These are phyloP conservation scores for Barbus barbus DNA, from an alignment of 2,113 vertebrate genomes.

Conservation along the genomic window DNA sequence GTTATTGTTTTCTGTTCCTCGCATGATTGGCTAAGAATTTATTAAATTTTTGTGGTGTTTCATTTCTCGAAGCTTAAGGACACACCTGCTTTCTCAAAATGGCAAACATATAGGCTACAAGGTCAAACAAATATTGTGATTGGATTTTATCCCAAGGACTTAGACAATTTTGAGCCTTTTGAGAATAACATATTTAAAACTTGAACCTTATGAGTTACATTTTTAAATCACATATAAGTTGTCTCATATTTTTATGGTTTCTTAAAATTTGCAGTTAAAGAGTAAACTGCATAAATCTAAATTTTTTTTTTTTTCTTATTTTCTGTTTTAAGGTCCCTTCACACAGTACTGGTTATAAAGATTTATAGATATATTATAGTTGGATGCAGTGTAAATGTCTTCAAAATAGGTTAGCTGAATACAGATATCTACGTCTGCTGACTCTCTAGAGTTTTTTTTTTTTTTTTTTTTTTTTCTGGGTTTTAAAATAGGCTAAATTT, in stretches of 20 bases:
- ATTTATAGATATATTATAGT: background rate
- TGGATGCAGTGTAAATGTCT: background rate
- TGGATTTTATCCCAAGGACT: background rate
- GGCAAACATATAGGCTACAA: background rate
- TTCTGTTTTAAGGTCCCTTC: background rate
- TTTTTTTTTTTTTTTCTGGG: slow-evolving; percentile 20
- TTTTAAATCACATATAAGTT: background rate
- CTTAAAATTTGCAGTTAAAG: background rate
- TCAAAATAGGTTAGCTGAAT: background rate
- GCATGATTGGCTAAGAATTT: background rate
- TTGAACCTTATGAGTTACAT: too few relatives aligned
- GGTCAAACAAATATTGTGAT: background rate
- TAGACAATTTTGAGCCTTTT: background rate
- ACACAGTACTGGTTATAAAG: background rate
- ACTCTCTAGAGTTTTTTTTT: background rate
- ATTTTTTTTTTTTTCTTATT: too few relatives aligned
- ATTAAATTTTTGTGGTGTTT: slow-evolving; percentile 5
- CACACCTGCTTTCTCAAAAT: background rate
- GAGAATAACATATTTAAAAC: background rate
- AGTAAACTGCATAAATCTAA: background rate
- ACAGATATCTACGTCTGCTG: background rate
- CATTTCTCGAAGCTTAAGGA: background rate
- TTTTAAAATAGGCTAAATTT: background rate
- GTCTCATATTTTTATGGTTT: background rate
- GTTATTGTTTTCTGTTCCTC: slow-evolving; percentile 32